Percentiles rank a stretch among this genome's conserved stretches.
Conservation (phyloP, 2,113 vertebrate species). For the Labeo rohita region DNA sequence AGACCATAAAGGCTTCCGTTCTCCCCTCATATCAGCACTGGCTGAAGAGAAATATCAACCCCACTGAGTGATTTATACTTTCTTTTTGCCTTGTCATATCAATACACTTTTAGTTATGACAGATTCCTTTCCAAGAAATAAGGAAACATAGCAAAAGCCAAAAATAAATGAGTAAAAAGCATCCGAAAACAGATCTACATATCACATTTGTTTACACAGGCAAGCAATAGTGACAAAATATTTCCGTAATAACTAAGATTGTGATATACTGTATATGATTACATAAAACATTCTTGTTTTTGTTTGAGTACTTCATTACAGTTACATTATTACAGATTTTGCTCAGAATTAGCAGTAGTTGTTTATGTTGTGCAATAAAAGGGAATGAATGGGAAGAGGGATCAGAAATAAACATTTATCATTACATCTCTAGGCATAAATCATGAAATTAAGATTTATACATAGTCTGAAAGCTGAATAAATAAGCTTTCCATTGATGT, state of each 20-base stretch:
- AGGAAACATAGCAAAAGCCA: not conserved
- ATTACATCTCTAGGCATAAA: too few relatives aligned
- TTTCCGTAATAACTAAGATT: not conserved
- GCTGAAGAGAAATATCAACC: slow-evolving; percentile 6
- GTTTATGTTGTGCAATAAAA: too few relatives aligned
- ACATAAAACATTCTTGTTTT: too few relatives aligned
- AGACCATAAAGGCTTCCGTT: not conserved
- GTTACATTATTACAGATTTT: too few relatives aligned
- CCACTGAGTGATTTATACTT: not conserved
- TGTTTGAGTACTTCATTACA: too few relatives aligned
- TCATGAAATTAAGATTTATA: too few relatives aligned
- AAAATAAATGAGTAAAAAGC: not conserved
- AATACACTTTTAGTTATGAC: not conserved
- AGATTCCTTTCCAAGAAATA: not conserved
- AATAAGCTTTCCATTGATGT: too few relatives aligned
- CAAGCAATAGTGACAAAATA: not conserved
- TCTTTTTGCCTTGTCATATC: not conserved
- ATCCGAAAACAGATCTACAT: not conserved
- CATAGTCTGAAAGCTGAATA: too few relatives aligned
- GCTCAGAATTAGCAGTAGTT: too few relatives aligned
- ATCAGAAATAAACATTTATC: too few relatives aligned
- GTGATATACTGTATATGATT: not conserved
- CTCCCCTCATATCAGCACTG: not conserved
- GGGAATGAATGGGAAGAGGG: too few relatives aligned
- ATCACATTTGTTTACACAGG: not conserved